A percentile compares a stretch with the other conserved stretches of the same genome.
phyloP scores from a whole-genome alignment of 2,888 invertebrate species.

The Andrena chrysosceles region DNA sequence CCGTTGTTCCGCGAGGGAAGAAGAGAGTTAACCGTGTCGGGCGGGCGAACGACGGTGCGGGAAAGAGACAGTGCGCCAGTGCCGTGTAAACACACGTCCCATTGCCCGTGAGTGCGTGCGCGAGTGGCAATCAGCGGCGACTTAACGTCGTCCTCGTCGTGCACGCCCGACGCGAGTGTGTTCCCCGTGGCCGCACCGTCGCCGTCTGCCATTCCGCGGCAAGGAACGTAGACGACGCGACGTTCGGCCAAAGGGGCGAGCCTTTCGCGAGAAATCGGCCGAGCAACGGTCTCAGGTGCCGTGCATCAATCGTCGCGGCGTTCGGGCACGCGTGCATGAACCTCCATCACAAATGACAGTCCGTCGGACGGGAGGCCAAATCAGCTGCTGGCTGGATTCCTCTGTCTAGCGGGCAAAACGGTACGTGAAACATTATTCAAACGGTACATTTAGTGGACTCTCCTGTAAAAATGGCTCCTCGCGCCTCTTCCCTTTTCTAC shows the following conservation, averaged over 20 bases:
- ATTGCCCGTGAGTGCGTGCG: constrained; percentile 55
- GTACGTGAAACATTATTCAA: constrained; percentile 51
- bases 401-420: constrained; percentile 65
- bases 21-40: constrained; percentile 27
- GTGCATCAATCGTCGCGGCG: constrained; percentile 47
- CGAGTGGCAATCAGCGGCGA: constrained; percentile 61
- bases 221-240: constrained; percentile 1
- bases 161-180: not conserved
- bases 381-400: constrained; percentile 68
- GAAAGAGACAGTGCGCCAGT: constrained; percentile 56
- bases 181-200: constrained; percentile 11
- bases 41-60: constrained; percentile 38
- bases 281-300: constrained; percentile 19
- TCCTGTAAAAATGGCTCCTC: constrained; percentile 68
- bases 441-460: constrained; percentile 63
- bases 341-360: constrained; percentile 70
- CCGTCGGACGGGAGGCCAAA: constrained; percentile 54
- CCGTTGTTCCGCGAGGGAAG: constrained; percentile 15
- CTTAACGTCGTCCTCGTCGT: constrained; percentile 31
- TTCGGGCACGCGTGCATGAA: constrained; percentile 59
- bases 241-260: not conserved
- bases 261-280: constrained; percentile 31
- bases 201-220: not conserved
- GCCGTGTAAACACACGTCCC: constrained; percentile 68
- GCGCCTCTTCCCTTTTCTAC: constrained; percentile 28